Evolutionary conservation across 2,113 vertebrate species (phyloP), one percentile per base, ranked within the genome.

Genomic region (Zosterops lateralis): DNA sequence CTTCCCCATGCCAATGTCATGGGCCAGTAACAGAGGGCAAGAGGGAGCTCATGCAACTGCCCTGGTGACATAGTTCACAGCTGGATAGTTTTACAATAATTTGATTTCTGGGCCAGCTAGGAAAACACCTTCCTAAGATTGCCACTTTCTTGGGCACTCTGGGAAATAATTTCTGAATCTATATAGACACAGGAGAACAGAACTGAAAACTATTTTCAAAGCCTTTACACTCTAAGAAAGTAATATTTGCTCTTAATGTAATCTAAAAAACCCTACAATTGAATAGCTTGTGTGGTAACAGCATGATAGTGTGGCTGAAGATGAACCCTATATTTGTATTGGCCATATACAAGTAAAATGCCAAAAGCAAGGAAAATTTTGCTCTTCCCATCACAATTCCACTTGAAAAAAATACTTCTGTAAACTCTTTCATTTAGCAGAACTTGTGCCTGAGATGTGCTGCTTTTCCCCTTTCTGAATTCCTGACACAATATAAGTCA

Each of bases 401-500:
- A 77, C 82, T 93, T 2, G 90, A 87, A 94, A 91, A 82, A 85
- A n/a, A 7, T 38, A 48, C 24, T 83, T 92, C 31, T 50, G 31
- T 60, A 32, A 84, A 94, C 50, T 64, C 14, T 14, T 64, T 80
- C 61, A 57, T 75, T 95, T 88, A 94, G 75, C n/a, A 94, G 64
- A 83, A 86, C 12, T 77, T 77, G 32, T 91, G 60, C 42, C 40
- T 68, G 40, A 64, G 78, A 83, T 90, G 82, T 36, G 21, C 50
- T 71, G 36, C 90, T 90, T 88, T 90, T 74, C 15, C 57, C 75
- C 31, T 40, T 84, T 83, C 85, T 84, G 75, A 94, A 81, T 86
- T 94, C 85, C 82, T 90, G 93, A 68, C 85, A 93, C 44, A 78
- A 17, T 64, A 77, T 75, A 88, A 96, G 95, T 95, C 80, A 94